These are phyloP conservation scores for Ceratosolen solmsi DNA, from an alignment of 1,140 invertebrate genomes.

Conservation along the genomic window DNA sequence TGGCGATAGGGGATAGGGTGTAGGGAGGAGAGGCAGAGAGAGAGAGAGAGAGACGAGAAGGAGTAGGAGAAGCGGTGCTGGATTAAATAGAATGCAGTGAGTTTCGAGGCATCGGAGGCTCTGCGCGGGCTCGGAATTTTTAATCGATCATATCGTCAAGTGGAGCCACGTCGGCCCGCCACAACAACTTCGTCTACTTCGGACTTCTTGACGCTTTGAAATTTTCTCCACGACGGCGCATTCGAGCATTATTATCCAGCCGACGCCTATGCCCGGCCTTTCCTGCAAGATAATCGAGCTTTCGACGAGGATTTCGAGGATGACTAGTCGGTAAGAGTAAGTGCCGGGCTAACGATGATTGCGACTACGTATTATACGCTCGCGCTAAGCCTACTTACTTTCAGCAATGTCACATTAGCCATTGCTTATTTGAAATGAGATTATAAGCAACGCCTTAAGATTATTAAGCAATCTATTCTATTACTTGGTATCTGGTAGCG, in stretches of 20 bases:
- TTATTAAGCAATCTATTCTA: neutral
- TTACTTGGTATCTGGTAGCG: neutral
- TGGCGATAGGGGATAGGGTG: no score
- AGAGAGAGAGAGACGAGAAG: neutral
- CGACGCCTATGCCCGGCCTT: no score
- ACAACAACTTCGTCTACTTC: no score
- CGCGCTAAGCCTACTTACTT: neutral
- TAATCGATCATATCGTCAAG: constrained; percentile 1
- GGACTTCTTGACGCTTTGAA: no score
- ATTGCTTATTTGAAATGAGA: neutral
- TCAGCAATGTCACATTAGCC: neutral
- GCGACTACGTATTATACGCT: no score
- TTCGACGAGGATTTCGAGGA: no score
- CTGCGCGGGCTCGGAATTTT: constrained; percentile 11
- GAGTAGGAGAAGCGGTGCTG: neutral
- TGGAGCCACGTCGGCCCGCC: neutral
- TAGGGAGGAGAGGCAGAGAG: no score
- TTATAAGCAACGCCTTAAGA: neutral
- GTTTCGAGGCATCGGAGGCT: neutral
- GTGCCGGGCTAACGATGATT: no score
- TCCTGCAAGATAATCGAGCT: no score
- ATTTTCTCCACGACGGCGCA: no score
- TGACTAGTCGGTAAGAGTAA: no score
- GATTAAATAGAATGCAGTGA: neutral
- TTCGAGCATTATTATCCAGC: no score